Evolutionary conservation across 2,113 vertebrate genomes (phyloP), one percentile per base, ranked within the genome.

Genomic region (Chaenocephalus aceratus): DNA sequence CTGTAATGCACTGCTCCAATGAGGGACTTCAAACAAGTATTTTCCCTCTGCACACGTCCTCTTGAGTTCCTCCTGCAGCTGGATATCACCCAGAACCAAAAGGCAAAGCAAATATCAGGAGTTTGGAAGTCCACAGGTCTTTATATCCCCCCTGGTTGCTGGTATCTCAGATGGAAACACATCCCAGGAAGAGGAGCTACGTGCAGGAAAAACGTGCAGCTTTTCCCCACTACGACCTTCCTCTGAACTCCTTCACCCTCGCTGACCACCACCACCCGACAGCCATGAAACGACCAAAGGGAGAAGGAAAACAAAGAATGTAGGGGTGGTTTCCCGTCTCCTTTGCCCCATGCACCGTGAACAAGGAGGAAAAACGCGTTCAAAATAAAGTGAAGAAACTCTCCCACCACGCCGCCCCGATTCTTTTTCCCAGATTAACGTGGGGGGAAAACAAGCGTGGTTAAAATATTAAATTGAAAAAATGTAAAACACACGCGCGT

Each of bases 241-340:
- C 91, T 77, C 82, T 94, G 92, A 93, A 93, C 92, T 91, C 91
- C 86, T 80, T 93, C 91, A 91, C 84, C 90, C 84, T 80, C 86
- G 72, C 72, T 89, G 84, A 90, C 90, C 92, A 90, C 88, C 89
- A 79, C 88, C 75, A 72, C 46, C 23, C 26, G 75, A 72, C 80
- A 71, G 64, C 76, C 75, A 82, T 72, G 82, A 82, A 90, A 82
- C 51, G 61, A 52, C 41, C 44, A 11, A 75, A 44, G 21, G 61
- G 21, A 6, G 59, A 56, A 62, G 64, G 53, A 45, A n/a, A 59
- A 79, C 45, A 59, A 72, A 69, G 34, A 49, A 0, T 83, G 77
- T 54, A 75, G n/a, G 34, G 45, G 58, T 48, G 16, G 46, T 34
- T 51, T 56, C 77, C 64, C 48, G 61, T 48, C 66, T 79, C 56